A percentile compares a stretch with the other conserved stretches of the same genome.
These are phyloP conservation scores for Rhagoletis zephyria DNA, from an alignment of 1,140 invertebrate species.

Conservation along the genomic window DNA sequence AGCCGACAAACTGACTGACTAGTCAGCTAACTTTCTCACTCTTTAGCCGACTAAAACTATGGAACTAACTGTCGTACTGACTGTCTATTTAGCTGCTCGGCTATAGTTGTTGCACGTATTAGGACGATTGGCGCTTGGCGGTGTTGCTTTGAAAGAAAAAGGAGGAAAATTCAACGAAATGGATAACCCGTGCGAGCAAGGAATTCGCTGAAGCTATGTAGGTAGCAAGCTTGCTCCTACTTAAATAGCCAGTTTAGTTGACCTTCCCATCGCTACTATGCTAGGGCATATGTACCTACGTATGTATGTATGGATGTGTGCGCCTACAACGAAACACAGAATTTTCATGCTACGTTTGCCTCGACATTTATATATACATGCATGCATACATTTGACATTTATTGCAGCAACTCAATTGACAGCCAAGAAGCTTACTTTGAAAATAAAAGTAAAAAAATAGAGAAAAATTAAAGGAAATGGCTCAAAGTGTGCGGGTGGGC, in stretches of 20 bases:
- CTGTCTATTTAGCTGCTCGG: background rate
- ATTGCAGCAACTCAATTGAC: conserved; percentile 30
- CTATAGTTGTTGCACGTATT: background rate
- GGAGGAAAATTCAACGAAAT: conserved; percentile 4
- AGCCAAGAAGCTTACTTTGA: conserved; percentile 9
- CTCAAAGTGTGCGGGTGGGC: background rate
- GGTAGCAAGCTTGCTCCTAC: background rate
- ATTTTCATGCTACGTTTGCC: background rate
- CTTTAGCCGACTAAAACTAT: too few species aligned
- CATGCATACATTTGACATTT: conserved; percentile 13
- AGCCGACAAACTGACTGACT: background rate
- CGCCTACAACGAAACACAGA: background rate
- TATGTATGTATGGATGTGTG: background rate
- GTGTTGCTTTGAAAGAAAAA: background rate
- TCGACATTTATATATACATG: background rate
- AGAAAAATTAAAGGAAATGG: background rate
- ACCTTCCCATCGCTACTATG: background rate
- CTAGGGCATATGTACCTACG: background rate
- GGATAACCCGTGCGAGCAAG: background rate
- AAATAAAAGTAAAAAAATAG: background rate
- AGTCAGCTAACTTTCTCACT: background rate
- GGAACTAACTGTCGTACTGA: background rate
- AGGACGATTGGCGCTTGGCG: background rate
- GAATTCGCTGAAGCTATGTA: background rate
- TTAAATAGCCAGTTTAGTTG: conserved; percentile 26